Evolutionary conservation across 1,140 invertebrate genomes (phyloP), one percentile per base, ranked within the genome.

Genomic region (Pomacea maculata): DNA sequence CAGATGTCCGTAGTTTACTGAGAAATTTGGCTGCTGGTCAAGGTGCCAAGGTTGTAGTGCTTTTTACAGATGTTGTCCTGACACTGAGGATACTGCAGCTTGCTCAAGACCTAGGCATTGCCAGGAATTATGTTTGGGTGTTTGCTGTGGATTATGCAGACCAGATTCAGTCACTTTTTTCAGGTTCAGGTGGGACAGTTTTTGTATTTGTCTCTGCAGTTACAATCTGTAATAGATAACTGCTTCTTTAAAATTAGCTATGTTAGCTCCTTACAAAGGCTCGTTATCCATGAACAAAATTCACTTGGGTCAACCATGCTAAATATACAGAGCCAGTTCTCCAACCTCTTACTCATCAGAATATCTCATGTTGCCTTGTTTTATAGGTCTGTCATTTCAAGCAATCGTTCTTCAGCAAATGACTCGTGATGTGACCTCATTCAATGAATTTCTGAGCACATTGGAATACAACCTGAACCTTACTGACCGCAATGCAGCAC

Each of bases 341-440:
- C 6, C 34, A 45, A 2, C 34, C 2, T 6, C 34, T 45, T 45
- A 45, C 34, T 45, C 34, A 45, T 25, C 25, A 25, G 25, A 25
- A 25, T 25, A 25, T 6, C 34, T 45, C 34, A 45, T 45, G 34
- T 45, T 45, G 34, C 34, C 34, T 45, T 45, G 34, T 21, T 74
- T n/a, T 57, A n/a, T 54, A 75, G 78, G 65, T 4, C 6, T 55
- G 17, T 25, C 64, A 15, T 78, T 83, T 45, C 57, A 78, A 34
- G 79, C 65, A 63, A 8, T 83, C 5, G 54, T 78, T 15, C 55
- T 83, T 2, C 57, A 61, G n/a, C 67, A 34, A 14, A n/a, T 54
- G 61, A 61, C 72, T 34, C 57, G 61, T 7, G 91, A 92, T 5
- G 88, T 95, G 88, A 93, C 82, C 45, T 83, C 82, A n/a, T 91